Evolutionary conservation across 35 echinoderm and acorn worm species (phyloP), one percentile per base, ranked within the genome.

Genomic region (Apostichopus californicus): DNA sequence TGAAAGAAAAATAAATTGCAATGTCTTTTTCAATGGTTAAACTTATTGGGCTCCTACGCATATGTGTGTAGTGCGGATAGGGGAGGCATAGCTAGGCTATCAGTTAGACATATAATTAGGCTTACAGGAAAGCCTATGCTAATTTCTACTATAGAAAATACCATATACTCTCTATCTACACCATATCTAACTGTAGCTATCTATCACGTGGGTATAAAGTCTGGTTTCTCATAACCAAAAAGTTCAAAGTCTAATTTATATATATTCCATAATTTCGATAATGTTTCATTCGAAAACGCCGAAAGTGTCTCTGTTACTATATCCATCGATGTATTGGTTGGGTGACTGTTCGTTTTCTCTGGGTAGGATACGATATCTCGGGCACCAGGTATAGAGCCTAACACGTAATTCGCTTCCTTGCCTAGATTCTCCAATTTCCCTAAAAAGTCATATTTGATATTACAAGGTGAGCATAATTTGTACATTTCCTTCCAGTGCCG

Each of bases 401-500:
- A 78, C 59, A 98, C 85, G 84, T 92, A 95, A 24, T 93, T 81
- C 5, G 94, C 87, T n/a, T 95, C 94, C 17, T 93, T 92, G 8
- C 88, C 70, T 5, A 91, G 75, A 68, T 88, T 92, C 81, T 98
- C 96, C 5, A 95, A 63, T 58, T 98, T 93, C 10, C 91, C 94
- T 8, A 98, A 63, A 75, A 92, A 95, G 58, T 98, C 92, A 80
- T 95, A 98, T 8, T 93, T 80, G 13, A 95, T 79, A 14, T 91
- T 89, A 83, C 96, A 98, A 3, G 94, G 94, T 20, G 92, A 95
- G 58, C 96, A 98, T 21, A 94, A 55, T 22, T 95, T 95, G 71
- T 95, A 94, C 85, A 95, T 95, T 61, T 93, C 92, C 61, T 93
- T 91, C 96, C 96, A 98, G 54, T 95, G 94, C 6, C 82, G 61